A percentile compares a stretch with the other conserved stretches of the same genome.
Conservation (phyloP, 2,888 invertebrate species). For the Leptinotarsa rubiginosa region DNA sequence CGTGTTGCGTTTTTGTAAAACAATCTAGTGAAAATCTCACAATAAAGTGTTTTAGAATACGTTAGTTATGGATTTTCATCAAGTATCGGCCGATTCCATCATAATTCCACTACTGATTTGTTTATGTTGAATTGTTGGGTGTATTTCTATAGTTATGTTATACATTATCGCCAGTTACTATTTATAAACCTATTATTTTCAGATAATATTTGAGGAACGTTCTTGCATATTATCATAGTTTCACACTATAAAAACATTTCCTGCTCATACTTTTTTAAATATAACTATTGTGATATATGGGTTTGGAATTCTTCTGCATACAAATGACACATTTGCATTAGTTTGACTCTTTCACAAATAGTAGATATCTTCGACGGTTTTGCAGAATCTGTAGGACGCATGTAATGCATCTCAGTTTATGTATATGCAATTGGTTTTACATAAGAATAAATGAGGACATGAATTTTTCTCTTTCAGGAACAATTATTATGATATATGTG, state of each 20-base stretch:
- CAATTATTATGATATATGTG: conserved; percentile 30
- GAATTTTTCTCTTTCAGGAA: conserved; percentile 34
- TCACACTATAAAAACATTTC: conserved; percentile 25
- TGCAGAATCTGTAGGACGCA: conserved; percentile 45
- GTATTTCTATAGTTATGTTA: not conserved
- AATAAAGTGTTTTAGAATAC: too few species aligned
- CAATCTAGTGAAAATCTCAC: too few species aligned
- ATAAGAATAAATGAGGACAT: conserved; percentile 34
- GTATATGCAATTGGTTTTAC: conserved; percentile 39
- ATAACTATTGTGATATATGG: conserved; percentile 45
- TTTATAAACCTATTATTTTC: conserved; percentile 7
- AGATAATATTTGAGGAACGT: conserved; percentile 30
- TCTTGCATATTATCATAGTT: conserved; percentile 27
- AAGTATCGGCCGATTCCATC: too few species aligned
- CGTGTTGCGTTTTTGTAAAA: too few species aligned
- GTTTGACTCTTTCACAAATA: conserved; percentile 52
- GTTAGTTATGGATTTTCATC: too few species aligned
- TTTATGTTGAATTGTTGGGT: not conserved
- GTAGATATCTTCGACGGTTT: conserved; percentile 53
- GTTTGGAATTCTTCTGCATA: conserved; percentile 49
- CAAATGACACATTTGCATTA: conserved; percentile 52
- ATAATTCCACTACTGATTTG: too few species aligned
- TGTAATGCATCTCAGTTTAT: conserved; percentile 30
- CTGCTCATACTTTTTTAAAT: conserved; percentile 36
- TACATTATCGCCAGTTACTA: not conserved